A percentile compares a stretch with the other conserved stretches of the same genome.
Evolutionary conservation across 37 sponge, comb jelly and placozoan genomes (phyloP).

Genomic region (Haliclona indistincta): DNA sequence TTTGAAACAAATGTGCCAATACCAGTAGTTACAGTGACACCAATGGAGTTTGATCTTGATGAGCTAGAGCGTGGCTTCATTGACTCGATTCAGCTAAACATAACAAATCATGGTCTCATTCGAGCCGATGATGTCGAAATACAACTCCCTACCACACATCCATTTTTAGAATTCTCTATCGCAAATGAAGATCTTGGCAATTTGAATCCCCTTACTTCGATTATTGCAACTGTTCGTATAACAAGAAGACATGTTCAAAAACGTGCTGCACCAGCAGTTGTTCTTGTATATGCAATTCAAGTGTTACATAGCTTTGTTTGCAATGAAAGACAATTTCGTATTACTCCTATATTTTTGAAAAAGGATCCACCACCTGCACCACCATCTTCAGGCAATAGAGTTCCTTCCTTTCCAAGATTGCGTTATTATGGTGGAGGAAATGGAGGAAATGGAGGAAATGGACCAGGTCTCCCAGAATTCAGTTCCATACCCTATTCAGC

Average conservation of each 20-base stretch:
- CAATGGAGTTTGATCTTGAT: constrained; percentile 35
- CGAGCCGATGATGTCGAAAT: constrained; percentile 28
- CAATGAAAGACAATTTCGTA: constrained; percentile 4
- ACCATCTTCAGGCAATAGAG: neutral
- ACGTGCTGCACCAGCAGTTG: neutral
- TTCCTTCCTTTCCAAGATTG: neutral
- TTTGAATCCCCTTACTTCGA: constrained; percentile 12
- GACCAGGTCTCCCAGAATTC: neutral
- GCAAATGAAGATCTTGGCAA: constrained; percentile 8
- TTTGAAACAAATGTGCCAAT: constrained; percentile 48
- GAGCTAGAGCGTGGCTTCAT: constrained; percentile 23
- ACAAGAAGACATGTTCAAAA: constrained; percentile 12
- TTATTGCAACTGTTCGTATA: constrained; percentile 21
- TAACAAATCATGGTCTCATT: constrained; percentile 50
- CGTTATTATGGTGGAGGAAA: neutral
- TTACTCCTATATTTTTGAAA: constrained; percentile 20
- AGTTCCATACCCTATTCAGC: constrained; percentile 9
- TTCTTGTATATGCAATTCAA: constrained; percentile 6
- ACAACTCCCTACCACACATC: constrained; percentile 25
- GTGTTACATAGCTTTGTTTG: constrained; percentile 34
- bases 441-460: constrained; percentile 3
- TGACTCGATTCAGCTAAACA: constrained; percentile 24
- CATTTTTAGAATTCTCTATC: constrained; percentile 27
- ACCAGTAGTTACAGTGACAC: constrained; percentile 40
- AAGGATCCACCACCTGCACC: neutral